Base-by-base conservation (phyloP, 2,797 vertebrate species). In the Myiothlypis chrysogaster region DNA sequence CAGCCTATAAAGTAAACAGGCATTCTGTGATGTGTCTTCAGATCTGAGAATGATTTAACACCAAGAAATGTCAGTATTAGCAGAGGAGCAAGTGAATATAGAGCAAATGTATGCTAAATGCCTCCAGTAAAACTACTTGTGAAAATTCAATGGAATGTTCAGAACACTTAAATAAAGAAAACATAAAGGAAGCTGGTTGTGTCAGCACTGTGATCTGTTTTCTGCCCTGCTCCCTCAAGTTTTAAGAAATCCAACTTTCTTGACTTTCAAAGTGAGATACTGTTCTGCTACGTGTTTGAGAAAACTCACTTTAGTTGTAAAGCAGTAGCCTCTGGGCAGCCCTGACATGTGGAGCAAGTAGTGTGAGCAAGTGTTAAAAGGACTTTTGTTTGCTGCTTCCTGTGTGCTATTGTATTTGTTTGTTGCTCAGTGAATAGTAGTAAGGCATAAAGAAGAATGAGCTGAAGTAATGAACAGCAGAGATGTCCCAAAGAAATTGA, bases 371-470 rank as follows among this genome's bases (percentile, higher is more conserved):
- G 70, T 24, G n/a, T 59, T 63, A 59, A 94, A 93, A 88, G 56
- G 60, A 76, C 76, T 94, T 95, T 92, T 96, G 82, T 96, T 91
- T 79, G 59, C 70, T 64, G 46, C 66, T 97, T 96, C 94, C 87
- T 90, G 73, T 77, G 83, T 68, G 55, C 94, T 65, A 61, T 96
- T 96, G 94, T 94, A 41, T 79, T 76, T 92, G 46, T 92, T 89
- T 94, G 73, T 88, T 84, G 34, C 55, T 75, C 65, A 60, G 34
- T 96, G 91, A 91, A 88, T 90, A 79, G 87, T 56, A 52, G 66
- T 65, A 93, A 75, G 52, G 22, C 49, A 66, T 23, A 69, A 78
- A 91, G 90, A 81, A 87, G 72, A 88, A 56, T 35, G 76, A 91
- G 44, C 83, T 72, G 60, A 86, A 91, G 84, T 88, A 95, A 79